These are phyloP conservation scores for Aphyosemion australe DNA, from an alignment of 2,113 vertebrate species.

Conservation along the genomic window DNA sequence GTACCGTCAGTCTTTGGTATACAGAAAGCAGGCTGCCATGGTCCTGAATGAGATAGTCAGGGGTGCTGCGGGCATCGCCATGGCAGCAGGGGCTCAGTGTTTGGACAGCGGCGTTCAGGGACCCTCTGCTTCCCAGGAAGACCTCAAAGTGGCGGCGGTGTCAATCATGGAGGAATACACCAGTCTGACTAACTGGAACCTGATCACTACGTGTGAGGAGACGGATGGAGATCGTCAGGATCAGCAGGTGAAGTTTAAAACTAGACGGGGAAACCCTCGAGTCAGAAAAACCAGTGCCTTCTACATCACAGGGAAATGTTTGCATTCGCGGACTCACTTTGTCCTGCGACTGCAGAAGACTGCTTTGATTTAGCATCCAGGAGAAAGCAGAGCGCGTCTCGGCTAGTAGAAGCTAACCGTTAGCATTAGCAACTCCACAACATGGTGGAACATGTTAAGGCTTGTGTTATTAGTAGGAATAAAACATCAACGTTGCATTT, in stretches of 20 bases:
- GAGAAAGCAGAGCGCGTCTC: too few relatives aligned
- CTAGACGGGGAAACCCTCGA: too few relatives aligned
- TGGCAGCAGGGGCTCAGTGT: constrained; percentile 67
- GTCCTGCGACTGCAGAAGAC: too few relatives aligned
- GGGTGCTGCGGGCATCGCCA: constrained; percentile 82
- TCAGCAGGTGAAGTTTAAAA: constrained; percentile 43
- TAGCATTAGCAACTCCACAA: too few relatives aligned
- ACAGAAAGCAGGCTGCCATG: constrained; percentile 91
- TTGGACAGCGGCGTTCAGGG: not conserved
- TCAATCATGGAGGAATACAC: constrained; percentile 90
- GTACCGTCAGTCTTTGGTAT: constrained; percentile 81
- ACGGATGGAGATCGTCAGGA: constrained; percentile 62
- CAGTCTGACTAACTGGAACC: constrained; percentile 87
- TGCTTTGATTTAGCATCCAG: too few relatives aligned
- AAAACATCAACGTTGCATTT: too few relatives aligned
- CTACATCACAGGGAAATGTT: too few relatives aligned
- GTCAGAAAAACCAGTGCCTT: too few relatives aligned
- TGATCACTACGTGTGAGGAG: constrained; percentile 78
- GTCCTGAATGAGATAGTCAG: constrained; percentile 88
- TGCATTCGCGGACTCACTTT: too few relatives aligned
- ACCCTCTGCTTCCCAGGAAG: constrained; percentile 56
- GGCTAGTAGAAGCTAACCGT: too few relatives aligned
- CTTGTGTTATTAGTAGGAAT: too few relatives aligned
- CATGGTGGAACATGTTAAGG: too few relatives aligned
- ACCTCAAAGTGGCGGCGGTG: constrained; percentile 76